Evolutionary conservation across 2,797 vertebrate genomes (phyloP), one percentile per base, ranked within the genome.

Genomic region (Hippoglossus hippoglossus): DNA sequence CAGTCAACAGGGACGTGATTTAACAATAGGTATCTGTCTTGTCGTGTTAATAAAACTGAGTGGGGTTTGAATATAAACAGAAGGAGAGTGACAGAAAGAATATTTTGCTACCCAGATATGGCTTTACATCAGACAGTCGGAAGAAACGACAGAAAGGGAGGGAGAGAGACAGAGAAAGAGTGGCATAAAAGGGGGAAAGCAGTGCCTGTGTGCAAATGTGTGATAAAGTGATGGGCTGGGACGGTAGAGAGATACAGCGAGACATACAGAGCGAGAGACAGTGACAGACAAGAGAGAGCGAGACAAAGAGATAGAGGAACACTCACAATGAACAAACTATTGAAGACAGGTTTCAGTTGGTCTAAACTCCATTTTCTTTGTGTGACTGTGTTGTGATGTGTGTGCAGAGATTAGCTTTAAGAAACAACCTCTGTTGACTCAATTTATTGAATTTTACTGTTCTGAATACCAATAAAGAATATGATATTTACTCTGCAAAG

Each of bases 361-460:
- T 70, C 69, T 62, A 15, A 62, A 80, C 69, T 80, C 39, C 19
- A 62, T 72, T 81, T 78, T 54, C 44, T 62, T 4, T 1, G 31
- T 12, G 41, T 60, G 67, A 58, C 65, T 71, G 57, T 61, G 78
- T 54, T 70, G 65, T 70, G 75, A 81, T 79, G 79, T 81, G 67
- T 83, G 67, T 83, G 73, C 70, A 80, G 56, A 88, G 87, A 89
- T 90, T 82, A 86, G 79, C 63, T 82, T 77, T 67, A 87, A 75
- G 73, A 78, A 88, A 83, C 76, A 78, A 75, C 63, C 64, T 82
- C 59, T 83, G 79, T 82, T 89, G 71, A 84, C 73, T 81, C 51
- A 73, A 62, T 81, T 65, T 78, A 84, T 81, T 85, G 71, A 81
- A 76, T 82, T 71, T 68, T 19, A 77, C 58, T 67, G 56, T 68